Base-by-base conservation (phyloP, 2,797 vertebrate species). In the Gymnoscopelus microlampas region DNA sequence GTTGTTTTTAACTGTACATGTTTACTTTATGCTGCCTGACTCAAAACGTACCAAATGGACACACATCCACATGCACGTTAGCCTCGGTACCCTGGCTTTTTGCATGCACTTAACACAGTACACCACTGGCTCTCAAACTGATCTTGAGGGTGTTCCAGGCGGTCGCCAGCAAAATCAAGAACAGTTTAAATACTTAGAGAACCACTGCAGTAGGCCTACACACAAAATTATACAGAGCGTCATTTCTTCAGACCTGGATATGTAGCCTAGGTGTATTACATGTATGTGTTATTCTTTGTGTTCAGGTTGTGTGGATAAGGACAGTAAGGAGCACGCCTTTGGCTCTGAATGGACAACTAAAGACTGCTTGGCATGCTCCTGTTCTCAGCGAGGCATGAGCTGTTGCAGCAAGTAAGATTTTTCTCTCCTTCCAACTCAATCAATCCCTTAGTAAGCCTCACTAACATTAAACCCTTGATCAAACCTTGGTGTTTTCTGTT, bases 341-440 rank as follows among this genome's bases (percentile, higher is more conserved):
- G 66, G 39, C 2, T 59, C 81, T 53, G 1, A 66, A 1, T 89
- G 85, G 87, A 10, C 12, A 6, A 80, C 1, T 10, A 26, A 35
- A 48, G 62, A 87, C 77, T 88, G 85, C 77, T 39, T 53, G 2
- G 10, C 3, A 0, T 88, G 86, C 65, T 79, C 58, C n/a, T 90
- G 88, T n/a, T 14, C 55, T 0, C 0, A 0, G 0, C 2, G 60
- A 0, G 78, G 76, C n/a, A 0, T 80, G 12, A 58, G 19, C 68
- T 89, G 85, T 68, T 87, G 78, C 19, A 61, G 0, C 78, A 59
- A 0, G 83, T 89, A 81, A 78, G 81, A 74, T 53, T 60, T 62
- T 11, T 23, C 5, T 13, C 6, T 26, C 12, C 47, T 53, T 49
- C 39, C 6, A 44, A 44, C 6, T 60, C 19, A 47, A 11, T 47